Evolutionary conservation across 92 coral and sea anemone species (phyloP), one percentile per base, ranked within the genome.

Genomic region (Montipora capitata): DNA sequence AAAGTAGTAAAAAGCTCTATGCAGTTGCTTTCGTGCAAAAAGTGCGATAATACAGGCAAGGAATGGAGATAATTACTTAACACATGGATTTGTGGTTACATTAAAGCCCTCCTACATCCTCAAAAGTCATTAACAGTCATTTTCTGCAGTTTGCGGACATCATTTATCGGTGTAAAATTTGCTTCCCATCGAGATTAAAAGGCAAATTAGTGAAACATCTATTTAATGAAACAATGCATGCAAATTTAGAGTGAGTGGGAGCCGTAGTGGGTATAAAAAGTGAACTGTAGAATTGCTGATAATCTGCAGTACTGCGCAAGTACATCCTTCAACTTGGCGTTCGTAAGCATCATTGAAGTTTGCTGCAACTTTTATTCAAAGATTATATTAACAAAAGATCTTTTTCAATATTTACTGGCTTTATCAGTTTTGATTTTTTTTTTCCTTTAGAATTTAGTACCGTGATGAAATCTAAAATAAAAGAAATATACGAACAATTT

Each of bases 91-190:
- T 52, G 49, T 61, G 38, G 76, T 6, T 13, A 68, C 17, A 72
- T 68, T 49, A 35, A 81, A 81, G 68, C 18, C 85, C 76, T 48
- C 76, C 76, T 9, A 68, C 77, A 68, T 64, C 40, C 7, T 42
- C n/a, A 51, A 81, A 81, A 81, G 68, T 73, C 79, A 83, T 83
- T 71, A 83, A 40, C 61, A 72, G 79, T 58, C 48, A 71, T 71
- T 41, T 57, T 57, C 72, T 8, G 15, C 52, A 48, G 52, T 10
- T 48, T 18, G 40, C 72, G 58, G 59, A 16, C 3, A 0, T 72
- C 56, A 38, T 58, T 72, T 83, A 83, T 83, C 87, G 63, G 79
- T 83, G 61, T 9, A 57, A 83, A 83, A 83, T 83, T 72, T 83
- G 4, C 45, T 56, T 54, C n/a, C 70, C 61, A 62, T 57, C 80